phyloP scores from a whole-genome alignment of 1,140 invertebrate species.

The Zaprionus africanus region DNA sequence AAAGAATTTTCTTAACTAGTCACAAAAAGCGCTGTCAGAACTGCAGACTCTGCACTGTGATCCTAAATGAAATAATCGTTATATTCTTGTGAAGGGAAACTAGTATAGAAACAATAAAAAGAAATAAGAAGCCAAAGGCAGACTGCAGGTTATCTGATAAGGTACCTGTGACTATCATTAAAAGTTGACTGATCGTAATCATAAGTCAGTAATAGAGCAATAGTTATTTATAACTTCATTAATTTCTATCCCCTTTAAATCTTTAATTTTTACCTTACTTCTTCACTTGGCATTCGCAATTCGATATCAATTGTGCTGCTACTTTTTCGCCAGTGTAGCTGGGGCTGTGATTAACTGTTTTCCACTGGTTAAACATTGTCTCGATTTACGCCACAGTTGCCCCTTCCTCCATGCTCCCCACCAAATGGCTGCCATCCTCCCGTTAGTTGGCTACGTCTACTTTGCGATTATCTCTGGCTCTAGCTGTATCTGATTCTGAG shows the following conservation, averaged over 20 bases:
- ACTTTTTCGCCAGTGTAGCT: constrained; percentile 30
- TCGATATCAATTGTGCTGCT: background rate
- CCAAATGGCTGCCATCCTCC: constrained; percentile 8
- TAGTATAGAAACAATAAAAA: too few relatives aligned
- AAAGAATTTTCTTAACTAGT: too few relatives aligned
- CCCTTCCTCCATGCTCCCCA: background rate
- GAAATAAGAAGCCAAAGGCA: too few relatives aligned
- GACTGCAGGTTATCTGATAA: too few relatives aligned
- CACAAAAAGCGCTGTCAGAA: too few relatives aligned
- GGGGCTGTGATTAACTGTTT: constrained; percentile 66
- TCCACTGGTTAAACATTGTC: constrained; percentile 53
- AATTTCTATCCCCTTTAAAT: background rate
- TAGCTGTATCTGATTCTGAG: constrained; percentile 4
- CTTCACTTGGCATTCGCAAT: background rate
- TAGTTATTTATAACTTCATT: too few relatives aligned
- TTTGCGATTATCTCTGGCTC: constrained; percentile 63
- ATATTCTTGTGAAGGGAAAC: too few relatives aligned
- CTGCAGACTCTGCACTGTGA: too few relatives aligned
- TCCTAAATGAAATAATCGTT: too few relatives aligned
- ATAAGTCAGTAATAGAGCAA: too few relatives aligned
- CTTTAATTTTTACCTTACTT: background rate
- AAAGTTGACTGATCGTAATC: too few relatives aligned
- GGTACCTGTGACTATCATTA: too few relatives aligned
- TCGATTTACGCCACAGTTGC: constrained; percentile 22
- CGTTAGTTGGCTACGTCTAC: constrained; percentile 56